These are phyloP conservation scores for Menura novaehollandiae DNA, from an alignment of 2,113 vertebrate genomes.

Conservation along the genomic window DNA sequence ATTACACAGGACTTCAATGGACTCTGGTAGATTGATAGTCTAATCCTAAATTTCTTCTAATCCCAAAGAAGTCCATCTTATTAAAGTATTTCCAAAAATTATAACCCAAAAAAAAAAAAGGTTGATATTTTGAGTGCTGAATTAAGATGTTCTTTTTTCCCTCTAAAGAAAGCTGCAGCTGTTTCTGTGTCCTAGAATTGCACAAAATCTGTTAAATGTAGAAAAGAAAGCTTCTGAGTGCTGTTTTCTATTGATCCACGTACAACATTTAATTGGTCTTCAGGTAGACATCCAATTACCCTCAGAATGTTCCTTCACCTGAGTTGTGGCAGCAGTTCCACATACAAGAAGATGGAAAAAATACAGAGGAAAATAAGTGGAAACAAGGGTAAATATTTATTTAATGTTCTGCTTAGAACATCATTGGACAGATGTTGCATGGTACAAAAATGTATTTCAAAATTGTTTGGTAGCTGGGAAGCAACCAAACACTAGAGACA, in stretches of 20 bases:
- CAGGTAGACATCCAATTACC: background rate
- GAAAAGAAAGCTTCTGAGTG: background rate
- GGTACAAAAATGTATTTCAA: background rate
- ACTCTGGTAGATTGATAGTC: background rate
- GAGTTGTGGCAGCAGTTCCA: background rate
- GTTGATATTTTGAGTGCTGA: background rate
- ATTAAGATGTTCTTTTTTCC: background rate
- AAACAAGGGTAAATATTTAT: background rate
- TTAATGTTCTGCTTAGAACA: background rate
- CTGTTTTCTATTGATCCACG: background rate
- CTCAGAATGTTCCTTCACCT: background rate
- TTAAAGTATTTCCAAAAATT: background rate
- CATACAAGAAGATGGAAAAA: background rate
- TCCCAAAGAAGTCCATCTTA: background rate
- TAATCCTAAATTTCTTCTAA: constrained; percentile 7
- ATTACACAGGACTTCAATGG: constrained; percentile 20
- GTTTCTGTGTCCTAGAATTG: background rate
- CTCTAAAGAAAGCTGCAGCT: background rate
- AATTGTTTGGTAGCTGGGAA: background rate
- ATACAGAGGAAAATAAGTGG: background rate
- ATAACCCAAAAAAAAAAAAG: background rate
- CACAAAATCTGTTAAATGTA: background rate
- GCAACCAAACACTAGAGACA: background rate
- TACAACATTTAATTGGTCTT: background rate
- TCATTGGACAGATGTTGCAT: background rate